These are phyloP conservation scores for Paelopatides confundens DNA, from an alignment of 53 echinoderm and acorn worm species.

Conservation along the genomic window DNA sequence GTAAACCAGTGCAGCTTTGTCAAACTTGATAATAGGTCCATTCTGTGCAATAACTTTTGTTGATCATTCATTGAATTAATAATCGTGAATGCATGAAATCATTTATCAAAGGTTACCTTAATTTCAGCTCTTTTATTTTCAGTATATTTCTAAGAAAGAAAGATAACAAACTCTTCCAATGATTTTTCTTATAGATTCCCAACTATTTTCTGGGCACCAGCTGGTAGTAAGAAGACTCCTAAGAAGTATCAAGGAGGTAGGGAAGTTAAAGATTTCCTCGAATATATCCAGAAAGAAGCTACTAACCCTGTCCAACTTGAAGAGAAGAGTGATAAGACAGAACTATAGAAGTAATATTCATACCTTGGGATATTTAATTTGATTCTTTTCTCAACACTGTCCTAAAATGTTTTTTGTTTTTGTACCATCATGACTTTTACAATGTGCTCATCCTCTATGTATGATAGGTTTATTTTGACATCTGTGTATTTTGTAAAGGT, in stretches of 20 bases:
- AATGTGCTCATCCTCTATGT: neutral
- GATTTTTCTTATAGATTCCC: conserved; percentile 95
- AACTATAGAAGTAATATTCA: conserved; percentile 7
- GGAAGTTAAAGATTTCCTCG: conserved; percentile 81
- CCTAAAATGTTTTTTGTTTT: no score
- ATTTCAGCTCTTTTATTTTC: no score
- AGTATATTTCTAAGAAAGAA: no score
- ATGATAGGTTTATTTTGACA: neutral
- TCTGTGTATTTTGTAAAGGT: neutral
- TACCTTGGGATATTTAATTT: neutral
- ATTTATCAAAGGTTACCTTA: no score
- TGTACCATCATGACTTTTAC: neutral
- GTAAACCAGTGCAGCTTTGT: no score
- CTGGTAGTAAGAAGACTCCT: conserved; percentile 65
- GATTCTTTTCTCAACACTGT: neutral
- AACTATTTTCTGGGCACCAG: conserved; percentile 95
- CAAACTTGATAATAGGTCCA: no score
- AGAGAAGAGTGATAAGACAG: conserved; percentile 39
- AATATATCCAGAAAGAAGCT: conserved; percentile 89
- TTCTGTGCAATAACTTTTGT: no score
- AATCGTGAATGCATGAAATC: no score
- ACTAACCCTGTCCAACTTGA: conserved; percentile 79
- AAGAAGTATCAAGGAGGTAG: conserved; percentile 92
- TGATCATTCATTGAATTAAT: no score
- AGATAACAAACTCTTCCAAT: no score